Conservation (phyloP, 2,113 vertebrate genomes). For the Pygoscelis antarcticus region DNA sequence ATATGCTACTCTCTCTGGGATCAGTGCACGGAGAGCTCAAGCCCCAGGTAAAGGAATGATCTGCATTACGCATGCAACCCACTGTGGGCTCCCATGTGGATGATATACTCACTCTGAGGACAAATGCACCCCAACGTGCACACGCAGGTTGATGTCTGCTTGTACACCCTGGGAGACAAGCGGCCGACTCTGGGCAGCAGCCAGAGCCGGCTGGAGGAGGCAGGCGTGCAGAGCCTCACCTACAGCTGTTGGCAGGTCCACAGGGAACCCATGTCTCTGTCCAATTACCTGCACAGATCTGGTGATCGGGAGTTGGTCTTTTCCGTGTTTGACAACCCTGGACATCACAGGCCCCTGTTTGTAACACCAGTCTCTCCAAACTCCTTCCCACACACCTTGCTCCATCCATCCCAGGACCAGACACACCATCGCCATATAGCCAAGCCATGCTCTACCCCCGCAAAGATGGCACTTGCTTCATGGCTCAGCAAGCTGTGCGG, state of each 20-base stretch:
- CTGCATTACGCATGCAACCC: neutral
- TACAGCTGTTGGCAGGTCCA: neutral
- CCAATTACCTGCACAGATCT: neutral
- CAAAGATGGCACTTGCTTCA: neutral
- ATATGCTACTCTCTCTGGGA: neutral
- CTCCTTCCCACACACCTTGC: neutral
- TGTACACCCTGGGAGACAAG: neutral
- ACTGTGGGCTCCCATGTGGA: neutral
- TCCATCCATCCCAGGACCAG: neutral
- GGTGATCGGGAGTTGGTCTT: neutral
- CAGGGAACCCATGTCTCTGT: neutral
- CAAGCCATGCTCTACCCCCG: neutral
- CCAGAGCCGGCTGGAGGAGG: rapidly evolving
- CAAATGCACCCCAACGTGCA: neutral
- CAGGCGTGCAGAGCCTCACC: neutral
- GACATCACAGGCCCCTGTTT: neutral
- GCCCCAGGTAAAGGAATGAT: neutral
- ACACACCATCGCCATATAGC: rapidly evolving
- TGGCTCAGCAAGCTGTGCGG: neutral
- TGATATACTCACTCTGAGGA: neutral
- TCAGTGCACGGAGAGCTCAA: rapidly evolving
- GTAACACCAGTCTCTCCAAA: neutral
- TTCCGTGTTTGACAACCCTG: neutral
- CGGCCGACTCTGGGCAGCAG: neutral
- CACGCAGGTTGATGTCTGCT: neutral